These are phyloP conservation scores for Lepus americanus DNA, from an alignment of 2,113 vertebrate species.

Conservation along the genomic window DNA sequence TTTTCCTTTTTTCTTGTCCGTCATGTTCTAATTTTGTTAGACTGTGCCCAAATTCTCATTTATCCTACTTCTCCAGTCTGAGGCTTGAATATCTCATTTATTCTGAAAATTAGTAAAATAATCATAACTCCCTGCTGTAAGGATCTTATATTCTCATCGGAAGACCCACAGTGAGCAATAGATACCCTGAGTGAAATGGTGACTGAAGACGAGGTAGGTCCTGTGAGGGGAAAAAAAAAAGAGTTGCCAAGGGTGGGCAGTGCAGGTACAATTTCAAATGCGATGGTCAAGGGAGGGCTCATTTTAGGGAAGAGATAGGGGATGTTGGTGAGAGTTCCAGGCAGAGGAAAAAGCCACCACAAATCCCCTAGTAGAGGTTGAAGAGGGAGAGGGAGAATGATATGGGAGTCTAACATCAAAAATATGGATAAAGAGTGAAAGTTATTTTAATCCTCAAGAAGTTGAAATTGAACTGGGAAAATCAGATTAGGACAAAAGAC, in stretches of 20 bases:
- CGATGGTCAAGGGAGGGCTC: background rate
- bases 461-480: background rate
- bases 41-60: background rate
- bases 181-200: background rate
- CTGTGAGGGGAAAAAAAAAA: background rate
- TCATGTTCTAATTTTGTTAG: background rate
- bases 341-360: background rate
- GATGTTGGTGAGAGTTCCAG: background rate
- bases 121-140: background rate
- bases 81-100: background rate
- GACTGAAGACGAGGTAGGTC: background rate
- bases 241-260: background rate
- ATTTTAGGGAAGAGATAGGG: background rate
- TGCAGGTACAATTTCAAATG: background rate
- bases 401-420: background rate
- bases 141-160: background rate
- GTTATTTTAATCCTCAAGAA: background rate
- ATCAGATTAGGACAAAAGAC: background rate
- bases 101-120: background rate
- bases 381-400: background rate
- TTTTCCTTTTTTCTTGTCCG: background rate
- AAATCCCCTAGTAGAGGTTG: background rate
- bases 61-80: background rate
- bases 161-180: background rate
- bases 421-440: background rate